Evolutionary conservation across 2,797 vertebrate genomes (phyloP).

Genomic region (Mus spretus): DNA sequence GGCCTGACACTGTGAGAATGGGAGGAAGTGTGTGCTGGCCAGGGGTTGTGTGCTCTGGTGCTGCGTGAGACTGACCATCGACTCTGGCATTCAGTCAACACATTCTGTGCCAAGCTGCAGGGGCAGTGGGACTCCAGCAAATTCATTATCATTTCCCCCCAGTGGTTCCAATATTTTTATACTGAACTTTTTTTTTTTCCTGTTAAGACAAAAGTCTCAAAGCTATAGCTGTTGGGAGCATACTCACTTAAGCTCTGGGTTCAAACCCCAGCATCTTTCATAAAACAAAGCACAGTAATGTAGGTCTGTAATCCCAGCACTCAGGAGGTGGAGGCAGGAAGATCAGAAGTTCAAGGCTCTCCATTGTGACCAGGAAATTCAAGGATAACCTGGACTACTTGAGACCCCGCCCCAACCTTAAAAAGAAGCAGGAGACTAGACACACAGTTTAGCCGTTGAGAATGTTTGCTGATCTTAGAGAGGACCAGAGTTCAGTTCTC

Average conservation of each 20-base stretch:
- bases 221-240: not conserved
- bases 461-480: not conserved
- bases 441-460: not conserved
- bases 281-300: not conserved
- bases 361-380: not conserved
- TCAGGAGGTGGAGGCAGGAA: not conserved
- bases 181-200: not conserved
- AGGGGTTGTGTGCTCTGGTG: not conserved
- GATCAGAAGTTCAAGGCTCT: not conserved
- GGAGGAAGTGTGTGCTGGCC: slow-evolving; percentile 3
- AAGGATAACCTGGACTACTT: not conserved
- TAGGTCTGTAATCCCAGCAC: not conserved
- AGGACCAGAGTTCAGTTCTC: not conserved
- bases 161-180: not conserved
- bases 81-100: not conserved
- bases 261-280: not conserved
- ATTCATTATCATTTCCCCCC: not conserved
- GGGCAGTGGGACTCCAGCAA: not conserved
- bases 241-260: not conserved
- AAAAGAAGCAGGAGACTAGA: not conserved
- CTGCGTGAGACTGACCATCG: not conserved
- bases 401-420: not conserved
- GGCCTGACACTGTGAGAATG: not conserved
- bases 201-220: not conserved
- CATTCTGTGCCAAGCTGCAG: not conserved